Percentiles rank a stretch among this genome's conserved stretches.
phyloP scores from a whole-genome alignment of 1,140 invertebrate species.

The Dinothrombium tinctorium region DNA sequence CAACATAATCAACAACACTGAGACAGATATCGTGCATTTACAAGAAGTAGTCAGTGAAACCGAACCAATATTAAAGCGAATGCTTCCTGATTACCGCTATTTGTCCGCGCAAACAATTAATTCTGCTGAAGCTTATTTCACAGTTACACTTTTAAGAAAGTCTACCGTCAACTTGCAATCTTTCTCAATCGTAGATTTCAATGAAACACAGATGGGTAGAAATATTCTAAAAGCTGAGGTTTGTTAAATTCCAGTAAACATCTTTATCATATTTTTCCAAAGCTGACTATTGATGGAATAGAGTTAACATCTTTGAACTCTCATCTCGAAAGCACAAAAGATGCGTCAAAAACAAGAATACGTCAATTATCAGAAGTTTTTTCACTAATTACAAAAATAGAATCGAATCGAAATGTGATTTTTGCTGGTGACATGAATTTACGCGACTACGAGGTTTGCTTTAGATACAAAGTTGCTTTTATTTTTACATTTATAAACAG shows the following conservation, averaged over 20 bases:
- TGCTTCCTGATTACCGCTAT: neutral
- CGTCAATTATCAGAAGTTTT: neutral
- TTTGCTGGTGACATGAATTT: constrained; percentile 36
- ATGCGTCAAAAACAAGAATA: neutral
- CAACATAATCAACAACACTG: constrained; percentile 26
- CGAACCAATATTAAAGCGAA: constrained; percentile 4
- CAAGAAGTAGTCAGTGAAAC: constrained; percentile 33
- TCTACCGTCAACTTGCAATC: constrained; percentile 21
- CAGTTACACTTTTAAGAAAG: constrained; percentile 13
- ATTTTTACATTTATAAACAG: neutral
- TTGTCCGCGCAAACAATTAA: neutral
- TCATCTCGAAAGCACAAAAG: neutral
- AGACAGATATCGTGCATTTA: constrained; percentile 33
- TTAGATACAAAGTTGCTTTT: constrained; percentile 1
- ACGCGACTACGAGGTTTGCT: constrained; percentile 30
- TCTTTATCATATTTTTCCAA: neutral
- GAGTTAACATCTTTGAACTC: neutral
- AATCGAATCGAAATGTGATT: constrained; percentile 22
- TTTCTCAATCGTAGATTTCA: constrained; percentile 24
- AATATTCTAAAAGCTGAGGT: constrained; percentile 27
- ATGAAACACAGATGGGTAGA: constrained; percentile 26
- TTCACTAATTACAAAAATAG: constrained; percentile 16
- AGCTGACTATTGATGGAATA: neutral
- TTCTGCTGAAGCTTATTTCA: neutral
- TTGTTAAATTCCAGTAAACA: constrained; percentile 4